These are phyloP conservation scores for Hirudinaria manillensis DNA, from an alignment of 2,888 invertebrate genomes.

Conservation along the genomic window DNA sequence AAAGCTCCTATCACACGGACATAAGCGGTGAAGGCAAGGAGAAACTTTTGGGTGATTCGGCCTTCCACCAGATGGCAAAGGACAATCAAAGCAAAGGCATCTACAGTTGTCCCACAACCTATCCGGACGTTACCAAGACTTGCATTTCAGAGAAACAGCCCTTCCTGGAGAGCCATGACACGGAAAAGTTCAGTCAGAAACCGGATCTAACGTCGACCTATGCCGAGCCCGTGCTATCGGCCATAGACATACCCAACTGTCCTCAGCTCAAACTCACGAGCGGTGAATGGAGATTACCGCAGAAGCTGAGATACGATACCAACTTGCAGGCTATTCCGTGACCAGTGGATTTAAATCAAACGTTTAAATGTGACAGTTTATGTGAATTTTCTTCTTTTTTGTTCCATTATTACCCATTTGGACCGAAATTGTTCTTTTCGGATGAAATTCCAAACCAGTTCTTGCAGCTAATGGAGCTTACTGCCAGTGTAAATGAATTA, in stretches of 20 bases:
- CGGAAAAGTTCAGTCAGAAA: background rate
- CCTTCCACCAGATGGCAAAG: background rate
- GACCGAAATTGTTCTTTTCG: background rate
- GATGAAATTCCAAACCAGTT: too few species aligned
- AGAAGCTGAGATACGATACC: slow-evolving; percentile 1
- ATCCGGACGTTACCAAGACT: slow-evolving; percentile 17
- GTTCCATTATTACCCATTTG: background rate
- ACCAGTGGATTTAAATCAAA: background rate
- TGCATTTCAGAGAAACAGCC: background rate
- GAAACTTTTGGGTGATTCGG: background rate
- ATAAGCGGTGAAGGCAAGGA: background rate
- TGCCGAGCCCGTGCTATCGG: background rate
- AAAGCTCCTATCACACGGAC: background rate
- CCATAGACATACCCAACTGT: slow-evolving; percentile 26
- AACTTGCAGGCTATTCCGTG: background rate
- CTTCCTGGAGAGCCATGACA: background rate
- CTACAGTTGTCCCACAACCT: background rate
- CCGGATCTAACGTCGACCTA: background rate
- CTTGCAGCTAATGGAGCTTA: too few species aligned
- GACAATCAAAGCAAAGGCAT: background rate
- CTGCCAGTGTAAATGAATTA: too few species aligned
- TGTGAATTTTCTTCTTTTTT: background rate
- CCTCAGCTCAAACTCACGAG: slow-evolving; percentile 22
- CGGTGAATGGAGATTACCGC: background rate
- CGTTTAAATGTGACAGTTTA: background rate